Base-by-base conservation (phyloP, 2,797 vertebrate species). In the Todus mexicanus region DNA sequence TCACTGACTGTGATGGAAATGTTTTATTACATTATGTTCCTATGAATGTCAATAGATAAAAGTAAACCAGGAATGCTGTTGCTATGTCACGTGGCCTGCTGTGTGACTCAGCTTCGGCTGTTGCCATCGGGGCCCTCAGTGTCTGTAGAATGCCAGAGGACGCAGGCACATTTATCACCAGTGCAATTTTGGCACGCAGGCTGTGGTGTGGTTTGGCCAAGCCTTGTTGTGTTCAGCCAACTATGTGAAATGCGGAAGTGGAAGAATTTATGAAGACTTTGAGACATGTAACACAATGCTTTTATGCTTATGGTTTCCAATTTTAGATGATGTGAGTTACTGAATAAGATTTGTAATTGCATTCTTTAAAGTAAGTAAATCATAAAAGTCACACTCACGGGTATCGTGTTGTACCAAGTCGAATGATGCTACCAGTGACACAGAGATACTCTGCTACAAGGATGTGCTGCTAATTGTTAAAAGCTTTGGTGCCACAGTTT, bases 11-110 rank as follows among this genome's bases (percentile, higher is more conserved):
- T 68, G 25, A 43, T 23, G 33, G 86, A 95, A 88, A 93, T 92
- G 89, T 87, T 96, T 96, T 95, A 93, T 95, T 92, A 82, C 91
- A 95, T 92, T 87, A 94, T 38, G 42, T 96, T 96, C 65, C 25
- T 92, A 88, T 84, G 91, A 84, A 68, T 96, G 92, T 93, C 81
- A 79, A 95, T 78, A 95, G 90, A 95, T 93, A 86, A 81, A 76
- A 84, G 76, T 45, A 50, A 95, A 96, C 92, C 51, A 86, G 37
- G 94, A 93, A 87, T 25, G 16, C 82, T 84, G 76, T 90, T 93
- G 79, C 95, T 92, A 78, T 93, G 90, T 90, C 96, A 88, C 77
- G 70, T 84, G 92, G 86, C 89, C 88, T 70, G 63, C 51, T 54
- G 51, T 54, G 51, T 54, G 29, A 61, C 72, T 79, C 71, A 17